Conservation (phyloP, 2,797 vertebrate genomes). For the Centropyge bicolor region DNA sequence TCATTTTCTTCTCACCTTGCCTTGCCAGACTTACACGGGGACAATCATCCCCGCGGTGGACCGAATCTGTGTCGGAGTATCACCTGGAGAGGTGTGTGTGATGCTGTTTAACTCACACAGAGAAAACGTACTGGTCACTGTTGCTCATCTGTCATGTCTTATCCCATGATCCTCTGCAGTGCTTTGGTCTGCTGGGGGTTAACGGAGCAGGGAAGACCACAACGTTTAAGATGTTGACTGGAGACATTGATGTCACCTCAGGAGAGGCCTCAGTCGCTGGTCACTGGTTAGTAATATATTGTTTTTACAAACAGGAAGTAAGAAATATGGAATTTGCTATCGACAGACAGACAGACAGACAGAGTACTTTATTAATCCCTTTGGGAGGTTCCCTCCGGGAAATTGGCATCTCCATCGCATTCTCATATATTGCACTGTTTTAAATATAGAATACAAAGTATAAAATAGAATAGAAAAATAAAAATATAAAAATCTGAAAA, state of each 20-base stretch:
- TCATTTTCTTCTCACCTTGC: neutral
- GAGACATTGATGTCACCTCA: constrained; percentile 91
- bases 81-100: constrained; percentile 90
- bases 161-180: constrained; percentile 80
- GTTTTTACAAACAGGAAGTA: neutral
- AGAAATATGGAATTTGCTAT: neutral
- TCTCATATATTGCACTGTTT: too few species aligned
- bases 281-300: constrained; percentile 82
- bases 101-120: neutral
- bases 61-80: constrained; percentile 91
- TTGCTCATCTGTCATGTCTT: neutral
- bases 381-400: too few species aligned
- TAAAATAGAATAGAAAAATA: too few species aligned
- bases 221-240: constrained; percentile 96
- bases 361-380: too few species aligned
- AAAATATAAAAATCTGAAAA: too few species aligned
- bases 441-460: too few species aligned
- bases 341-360: too few species aligned
- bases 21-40: constrained; percentile 88
- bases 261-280: constrained; percentile 91
- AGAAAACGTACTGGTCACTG: neutral
- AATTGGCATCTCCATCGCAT: too few species aligned
- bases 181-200: constrained; percentile 95
- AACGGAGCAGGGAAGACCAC: constrained; percentile 97
- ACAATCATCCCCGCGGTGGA: constrained; percentile 89